phyloP scores from a whole-genome alignment of 2,797 vertebrate genomes.

The Silurus lanzhouensis region DNA sequence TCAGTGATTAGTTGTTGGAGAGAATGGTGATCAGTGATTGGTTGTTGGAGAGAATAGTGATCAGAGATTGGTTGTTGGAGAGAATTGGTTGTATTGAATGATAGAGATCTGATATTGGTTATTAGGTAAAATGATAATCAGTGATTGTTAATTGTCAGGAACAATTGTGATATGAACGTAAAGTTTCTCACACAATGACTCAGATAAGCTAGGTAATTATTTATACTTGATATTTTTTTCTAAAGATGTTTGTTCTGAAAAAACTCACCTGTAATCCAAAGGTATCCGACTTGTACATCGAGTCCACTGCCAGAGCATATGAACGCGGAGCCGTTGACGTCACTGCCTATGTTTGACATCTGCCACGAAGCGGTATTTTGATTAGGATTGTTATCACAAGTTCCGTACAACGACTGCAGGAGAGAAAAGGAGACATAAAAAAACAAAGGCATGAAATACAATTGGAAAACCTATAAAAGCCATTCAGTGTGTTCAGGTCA shows the following conservation, averaged over 20 bases:
- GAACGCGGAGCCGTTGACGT: slow-evolving; percentile 49
- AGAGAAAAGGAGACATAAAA: neutral
- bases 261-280: slow-evolving; percentile 55
- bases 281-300: slow-evolving; percentile 31
- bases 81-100: neutral
- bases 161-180: neutral
- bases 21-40: neutral
- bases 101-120: neutral
- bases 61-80: neutral
- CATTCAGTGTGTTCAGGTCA: neutral
- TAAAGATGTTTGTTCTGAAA: neutral
- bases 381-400: slow-evolving; percentile 9
- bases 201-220: neutral
- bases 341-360: slow-evolving; percentile 21
- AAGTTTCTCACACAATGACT: neutral
- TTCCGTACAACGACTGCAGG: slow-evolving; percentile 49
- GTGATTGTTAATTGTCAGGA: neutral
- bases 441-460: neutral
- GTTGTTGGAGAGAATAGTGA: neutral
- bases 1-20: neutral
- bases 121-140: neutral
- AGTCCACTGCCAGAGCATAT: slow-evolving; percentile 19
- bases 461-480: neutral
- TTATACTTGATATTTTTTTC: neutral
- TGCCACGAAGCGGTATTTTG: slow-evolving; percentile 52